Base-by-base conservation (phyloP, 2,113 vertebrate species). In the Heterotilapia buettikoferi region DNA sequence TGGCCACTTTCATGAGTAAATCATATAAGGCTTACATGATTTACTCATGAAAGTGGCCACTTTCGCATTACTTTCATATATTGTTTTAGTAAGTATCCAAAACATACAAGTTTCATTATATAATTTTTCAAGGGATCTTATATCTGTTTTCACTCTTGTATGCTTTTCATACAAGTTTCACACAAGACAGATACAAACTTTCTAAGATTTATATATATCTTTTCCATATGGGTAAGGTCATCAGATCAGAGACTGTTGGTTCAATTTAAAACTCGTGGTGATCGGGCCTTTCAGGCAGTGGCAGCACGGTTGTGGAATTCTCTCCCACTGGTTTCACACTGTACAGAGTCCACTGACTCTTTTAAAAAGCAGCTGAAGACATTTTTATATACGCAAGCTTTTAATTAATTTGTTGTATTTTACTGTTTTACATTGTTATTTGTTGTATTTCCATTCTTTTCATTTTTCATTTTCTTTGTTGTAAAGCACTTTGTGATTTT, bases 261-360 rank as follows among this genome's bases (percentile, higher is more conserved):
- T 59, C 26, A 31, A 18, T 61, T 18, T 61, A 61, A 61, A 61
- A 31, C 57, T 61, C 2, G 26, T 31, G 57, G 0, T 0, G 57
- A 59, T 59, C 3, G 0, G 7, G 26, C 1, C 57, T 59, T 59
- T 59, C 57, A 59, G 1, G 57, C 26, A 18, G 57, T 26, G 3
- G 57, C 57, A 31, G 7, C 26, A 4, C 8, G 7, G 26, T 0
- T 59, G 57, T 59, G 26, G 26, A 18, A 2, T 31, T 31, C 26
- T 31, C 26, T 59, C 57, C 57, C 57, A 59, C 57, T 31, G 26
- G 26, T 61, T 61, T 61, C 26, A 61, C 5, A 8, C 57, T 0
- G 26, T 61, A 61, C 5, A 31, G 2, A 61, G 57, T 61, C 26
- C 57, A 61, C 57, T 31, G 26, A 0, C 0, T 61, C 26, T 61